Conservation (phyloP, 2,888 invertebrate species). For the Caenorhabditis macrosperma region DNA sequence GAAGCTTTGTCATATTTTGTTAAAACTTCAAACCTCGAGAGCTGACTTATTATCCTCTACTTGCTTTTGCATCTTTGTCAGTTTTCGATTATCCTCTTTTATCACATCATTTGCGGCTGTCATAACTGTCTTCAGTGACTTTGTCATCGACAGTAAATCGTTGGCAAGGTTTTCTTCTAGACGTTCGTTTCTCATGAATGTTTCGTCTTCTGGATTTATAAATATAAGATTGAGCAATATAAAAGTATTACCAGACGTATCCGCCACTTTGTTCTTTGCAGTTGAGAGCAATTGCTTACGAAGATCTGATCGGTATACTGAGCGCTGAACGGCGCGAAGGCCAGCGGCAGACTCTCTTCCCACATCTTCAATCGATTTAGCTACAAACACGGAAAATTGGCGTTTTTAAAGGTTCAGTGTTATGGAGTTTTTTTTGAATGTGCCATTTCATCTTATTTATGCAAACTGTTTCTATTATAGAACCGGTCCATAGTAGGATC, state of each 20-base stretch:
- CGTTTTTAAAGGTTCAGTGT: no score
- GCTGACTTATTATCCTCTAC: conserved; percentile 70
- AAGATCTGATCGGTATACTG: conserved; percentile 72
- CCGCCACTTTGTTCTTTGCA: conserved; percentile 5
- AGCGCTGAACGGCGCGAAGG: conserved; percentile 59
- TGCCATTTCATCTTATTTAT: no score
- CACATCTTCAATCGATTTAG: neutral
- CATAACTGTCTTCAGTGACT: conserved; percentile 92
- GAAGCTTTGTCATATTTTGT: no score
- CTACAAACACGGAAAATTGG: neutral
- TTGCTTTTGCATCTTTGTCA: conserved; percentile 69
- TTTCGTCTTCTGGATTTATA: conserved; percentile 83
- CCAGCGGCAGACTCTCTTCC: conserved; percentile 59
- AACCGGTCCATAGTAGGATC: no score
- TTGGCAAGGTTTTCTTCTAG: conserved; percentile 94
- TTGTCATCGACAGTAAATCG: conserved; percentile 92
- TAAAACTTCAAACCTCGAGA: conserved; percentile 47
- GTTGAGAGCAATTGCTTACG: conserved; percentile 70
- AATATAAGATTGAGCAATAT: neutral
- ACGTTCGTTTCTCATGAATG: conserved; percentile 90
- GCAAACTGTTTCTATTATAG: no score
- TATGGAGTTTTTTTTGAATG: no score
- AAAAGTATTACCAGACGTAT: conserved; percentile 28
- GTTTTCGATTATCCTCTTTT: conserved; percentile 86
- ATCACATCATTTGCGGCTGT: conserved; percentile 92